Evolutionary conservation across 2,888 invertebrate species (phyloP), one percentile per base, ranked within the genome.

Genomic region (Zhengitettix transpicula): DNA sequence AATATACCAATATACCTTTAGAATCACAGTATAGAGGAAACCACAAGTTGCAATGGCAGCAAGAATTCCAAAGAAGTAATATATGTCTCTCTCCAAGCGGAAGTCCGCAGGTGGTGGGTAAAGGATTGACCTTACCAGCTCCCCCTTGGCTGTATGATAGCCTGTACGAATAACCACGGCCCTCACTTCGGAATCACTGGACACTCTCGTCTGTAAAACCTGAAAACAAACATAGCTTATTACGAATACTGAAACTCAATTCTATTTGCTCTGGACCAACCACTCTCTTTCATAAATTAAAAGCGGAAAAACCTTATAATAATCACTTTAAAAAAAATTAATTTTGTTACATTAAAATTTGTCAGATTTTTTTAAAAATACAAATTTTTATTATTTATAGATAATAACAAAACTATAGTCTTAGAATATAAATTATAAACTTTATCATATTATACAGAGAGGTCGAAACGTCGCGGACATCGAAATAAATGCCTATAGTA

Each of bases 61-160:
- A 54, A 82, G 69, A 47, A 76, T 71, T 52, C 72, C 72, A 16
- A 80, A 73, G 68, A 78, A 79, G 63, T 71, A 71, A 67, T 73
- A 70, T 51, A 77, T 73, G 64, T 80, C 78, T 59, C 70, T 70
- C 63, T 78, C 75, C 67, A 80, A 78, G 66, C 76, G 75, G 70
- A 78, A 78, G 65, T 78, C 78, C 28, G 78, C 73, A 12, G 79
- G 78, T 65, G 78, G 78, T 1, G 80, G 80, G 65, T 74, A 79
- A 63, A 80, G 68, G 61, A 80, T 80, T n/a, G 78, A 74, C 10
- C 78, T 71, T 1, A 81, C 76, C 42, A 80, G 69, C 62, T 75
- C 75, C 1, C 64, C 64, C 69, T 82, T 82, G 10, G 77, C 72
- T 8, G 79, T 79, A 47, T 70, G 67, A 66, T 76, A 78, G 2